Evolutionary conservation across 2,797 vertebrate genomes (phyloP).

Genomic region (Limnodromus scolopaceus): DNA sequence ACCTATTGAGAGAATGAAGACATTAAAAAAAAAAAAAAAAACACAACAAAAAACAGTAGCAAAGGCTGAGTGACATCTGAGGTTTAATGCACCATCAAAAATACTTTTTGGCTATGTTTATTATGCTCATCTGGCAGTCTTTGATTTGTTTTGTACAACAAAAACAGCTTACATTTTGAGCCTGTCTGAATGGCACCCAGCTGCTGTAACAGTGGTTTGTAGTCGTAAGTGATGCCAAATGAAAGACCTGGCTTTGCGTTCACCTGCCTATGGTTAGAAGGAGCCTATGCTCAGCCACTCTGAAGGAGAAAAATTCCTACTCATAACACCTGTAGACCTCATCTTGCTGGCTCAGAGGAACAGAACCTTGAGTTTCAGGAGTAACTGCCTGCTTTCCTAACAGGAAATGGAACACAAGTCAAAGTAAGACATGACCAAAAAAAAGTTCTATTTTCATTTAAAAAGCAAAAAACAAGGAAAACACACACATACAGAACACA

Average conservation of each 20-base stretch:
- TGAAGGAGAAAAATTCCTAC: background rate
- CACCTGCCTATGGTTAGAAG: background rate
- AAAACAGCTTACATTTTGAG: background rate
- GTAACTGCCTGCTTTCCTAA: background rate
- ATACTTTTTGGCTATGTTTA: background rate
- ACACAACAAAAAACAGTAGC: background rate
- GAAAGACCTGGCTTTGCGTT: background rate
- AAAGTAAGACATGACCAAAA: background rate
- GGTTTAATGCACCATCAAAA: background rate
- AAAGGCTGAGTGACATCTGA: background rate
- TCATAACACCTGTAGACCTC: background rate
- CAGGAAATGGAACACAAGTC: background rate
- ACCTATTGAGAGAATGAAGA: background rate
- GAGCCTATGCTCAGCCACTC: background rate
- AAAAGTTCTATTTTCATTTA: background rate
- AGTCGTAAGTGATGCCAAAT: background rate
- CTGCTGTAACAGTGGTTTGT: background rate
- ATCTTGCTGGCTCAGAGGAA: background rate
- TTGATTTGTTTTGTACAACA: background rate
- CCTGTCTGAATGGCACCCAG: background rate
- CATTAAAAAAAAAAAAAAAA: background rate
- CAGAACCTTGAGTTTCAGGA: background rate
- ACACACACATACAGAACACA: background rate
- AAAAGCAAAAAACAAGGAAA: background rate
- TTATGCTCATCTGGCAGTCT: background rate